phyloP scores from a whole-genome alignment of 2,113 vertebrate genomes.

The Strix uralensis region DNA sequence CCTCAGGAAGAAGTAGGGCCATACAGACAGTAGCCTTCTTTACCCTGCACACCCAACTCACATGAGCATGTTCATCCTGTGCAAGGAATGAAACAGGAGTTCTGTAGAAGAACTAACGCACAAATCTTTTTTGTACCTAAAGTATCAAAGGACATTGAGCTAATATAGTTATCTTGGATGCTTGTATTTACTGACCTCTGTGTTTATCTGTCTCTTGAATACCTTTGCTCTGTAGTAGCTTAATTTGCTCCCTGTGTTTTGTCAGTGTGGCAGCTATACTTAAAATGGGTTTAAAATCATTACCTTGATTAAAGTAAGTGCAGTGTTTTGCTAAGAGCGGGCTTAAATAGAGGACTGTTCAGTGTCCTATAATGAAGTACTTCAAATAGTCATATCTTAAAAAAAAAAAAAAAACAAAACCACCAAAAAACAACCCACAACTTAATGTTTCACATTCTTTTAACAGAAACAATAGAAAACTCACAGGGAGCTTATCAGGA shows the following conservation, averaged over 20 bases:
- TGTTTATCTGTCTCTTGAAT: neutral
- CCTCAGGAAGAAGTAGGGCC: neutral
- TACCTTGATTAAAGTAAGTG: neutral
- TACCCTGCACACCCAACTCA: neutral
- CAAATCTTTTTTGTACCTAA: neutral
- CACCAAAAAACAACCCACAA: neutral
- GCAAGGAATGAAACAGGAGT: neutral
- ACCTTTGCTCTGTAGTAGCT: neutral
- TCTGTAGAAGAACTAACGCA: neutral
- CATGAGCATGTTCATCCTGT: neutral
- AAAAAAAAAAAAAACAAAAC: neutral
- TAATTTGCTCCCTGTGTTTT: neutral
- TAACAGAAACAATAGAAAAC: constrained; percentile 84
- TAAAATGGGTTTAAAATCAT: neutral
- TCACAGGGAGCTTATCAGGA: constrained; percentile 90
- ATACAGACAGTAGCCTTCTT: neutral
- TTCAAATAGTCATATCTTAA: neutral
- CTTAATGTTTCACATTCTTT: neutral
- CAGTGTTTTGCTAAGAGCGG: neutral
- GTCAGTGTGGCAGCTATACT: neutral
- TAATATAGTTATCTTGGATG: neutral
- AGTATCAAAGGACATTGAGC: neutral
- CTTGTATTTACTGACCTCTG: neutral
- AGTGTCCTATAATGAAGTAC: neutral
- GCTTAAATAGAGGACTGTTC: neutral